Evolutionary conservation across 2,888 invertebrate species (phyloP).

Genomic region (Rhorus exstirpatorius): DNA sequence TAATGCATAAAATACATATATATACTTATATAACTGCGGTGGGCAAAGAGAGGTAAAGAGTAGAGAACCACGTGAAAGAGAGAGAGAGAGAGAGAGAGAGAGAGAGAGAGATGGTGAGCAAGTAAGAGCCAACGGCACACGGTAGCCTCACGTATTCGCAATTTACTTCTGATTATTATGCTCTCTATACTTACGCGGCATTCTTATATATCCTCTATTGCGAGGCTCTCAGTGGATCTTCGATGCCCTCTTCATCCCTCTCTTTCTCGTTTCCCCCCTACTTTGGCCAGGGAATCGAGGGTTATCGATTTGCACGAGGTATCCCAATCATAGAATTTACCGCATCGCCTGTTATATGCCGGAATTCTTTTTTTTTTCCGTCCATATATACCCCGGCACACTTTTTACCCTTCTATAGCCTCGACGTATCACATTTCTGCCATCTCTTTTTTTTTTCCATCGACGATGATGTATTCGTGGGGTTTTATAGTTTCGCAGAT

Average conservation of each 20-base stretch:
- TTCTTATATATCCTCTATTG: slow-evolving; percentile 51
- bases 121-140: slow-evolving; percentile 79
- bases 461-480: background rate
- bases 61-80: slow-evolving; percentile 4
- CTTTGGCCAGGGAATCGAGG: slow-evolving; percentile 51
- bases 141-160: slow-evolving; percentile 86
- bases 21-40: slow-evolving; percentile 28
- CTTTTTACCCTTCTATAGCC: background rate
- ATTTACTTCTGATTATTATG: slow-evolving; percentile 85
- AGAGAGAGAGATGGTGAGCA: slow-evolving; percentile 29
- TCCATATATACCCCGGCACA: background rate
- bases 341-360: slow-evolving; percentile 12
- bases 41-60: slow-evolving; percentile 42
- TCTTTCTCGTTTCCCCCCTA: slow-evolving; percentile 12
- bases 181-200: slow-evolving; percentile 83
- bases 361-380: slow-evolving; percentile 15
- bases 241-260: slow-evolving; percentile 30
- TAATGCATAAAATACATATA: background rate
- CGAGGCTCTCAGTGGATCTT: slow-evolving; percentile 39
- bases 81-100: slow-evolving; percentile 24
- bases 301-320: slow-evolving; percentile 58
- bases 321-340: slow-evolving; percentile 62
- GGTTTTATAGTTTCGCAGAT: background rate
- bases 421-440: background rate
- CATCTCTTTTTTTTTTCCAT: background rate